A percentile compares a stretch with the other conserved stretches of the same genome.
phyloP scores from a whole-genome alignment of 2,113 vertebrate species.

The Cebus imitator region DNA sequence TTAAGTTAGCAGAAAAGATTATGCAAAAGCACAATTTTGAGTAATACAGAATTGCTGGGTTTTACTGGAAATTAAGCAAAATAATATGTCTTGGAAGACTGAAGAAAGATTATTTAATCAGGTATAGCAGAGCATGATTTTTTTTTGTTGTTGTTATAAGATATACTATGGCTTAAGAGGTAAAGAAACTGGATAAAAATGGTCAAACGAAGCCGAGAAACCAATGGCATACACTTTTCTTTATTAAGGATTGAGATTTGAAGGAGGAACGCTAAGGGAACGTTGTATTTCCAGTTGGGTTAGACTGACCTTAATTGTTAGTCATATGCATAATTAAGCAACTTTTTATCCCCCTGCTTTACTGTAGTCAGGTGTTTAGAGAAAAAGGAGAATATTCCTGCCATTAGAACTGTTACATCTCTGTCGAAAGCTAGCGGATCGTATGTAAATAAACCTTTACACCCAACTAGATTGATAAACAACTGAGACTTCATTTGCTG shows the following conservation, averaged over 20 bases:
- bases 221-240: background rate
- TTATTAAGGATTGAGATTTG: background rate
- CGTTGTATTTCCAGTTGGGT: background rate
- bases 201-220: background rate
- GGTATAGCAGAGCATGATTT: background rate
- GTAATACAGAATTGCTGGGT: background rate
- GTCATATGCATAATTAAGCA: background rate
- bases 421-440: background rate
- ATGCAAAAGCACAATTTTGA: background rate
- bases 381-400: background rate
- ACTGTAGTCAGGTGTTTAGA: background rate
- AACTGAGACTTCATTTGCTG: background rate
- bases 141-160: background rate
- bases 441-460: slow-evolving; percentile 27
- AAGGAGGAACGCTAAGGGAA: background rate
- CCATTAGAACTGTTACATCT: background rate
- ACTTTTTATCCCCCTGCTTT: background rate
- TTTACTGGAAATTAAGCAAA: background rate
- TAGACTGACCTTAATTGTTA: background rate
- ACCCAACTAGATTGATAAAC: background rate
- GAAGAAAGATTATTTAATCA: background rate
- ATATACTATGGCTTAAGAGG: background rate
- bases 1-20: background rate
- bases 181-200: background rate
- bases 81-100: background rate